Percentiles rank a stretch among this genome's conserved stretches.
Evolutionary conservation across 1,140 invertebrate species (phyloP).

Genomic region (Zaprionus vittiger): DNA sequence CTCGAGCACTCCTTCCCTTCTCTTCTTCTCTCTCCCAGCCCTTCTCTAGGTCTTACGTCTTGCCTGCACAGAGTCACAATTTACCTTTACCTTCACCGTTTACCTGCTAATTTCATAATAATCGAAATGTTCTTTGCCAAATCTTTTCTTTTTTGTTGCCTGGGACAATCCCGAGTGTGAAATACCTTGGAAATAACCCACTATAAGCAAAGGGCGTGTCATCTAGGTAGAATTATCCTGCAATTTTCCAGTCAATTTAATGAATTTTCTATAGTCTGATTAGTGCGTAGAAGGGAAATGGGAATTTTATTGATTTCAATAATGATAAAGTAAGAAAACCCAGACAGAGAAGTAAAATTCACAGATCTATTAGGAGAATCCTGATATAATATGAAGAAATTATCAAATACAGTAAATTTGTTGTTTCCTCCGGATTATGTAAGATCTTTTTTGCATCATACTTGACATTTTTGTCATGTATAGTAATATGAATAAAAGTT

Average conservation of each 20-base stretch:
- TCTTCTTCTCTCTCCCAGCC: not conserved
- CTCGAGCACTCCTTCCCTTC: not conserved
- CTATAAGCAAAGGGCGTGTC: not conserved
- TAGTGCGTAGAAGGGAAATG: not conserved
- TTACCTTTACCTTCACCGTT: not conserved
- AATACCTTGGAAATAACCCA: not conserved
- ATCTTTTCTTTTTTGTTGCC: not conserved
- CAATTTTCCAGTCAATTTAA: not conserved
- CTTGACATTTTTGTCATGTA: too few species aligned
- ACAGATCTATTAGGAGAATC: not conserved
- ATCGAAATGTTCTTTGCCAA: constrained; percentile 5
- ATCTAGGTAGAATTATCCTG: not conserved
- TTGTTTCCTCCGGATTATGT: too few species aligned
- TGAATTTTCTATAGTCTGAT: not conserved
- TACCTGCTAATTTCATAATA: constrained; percentile 8
- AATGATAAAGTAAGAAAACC: not conserved
- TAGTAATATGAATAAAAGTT: too few species aligned
- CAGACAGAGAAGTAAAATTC: not conserved
- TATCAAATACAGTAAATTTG: too few species aligned
- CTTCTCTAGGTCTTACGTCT: not conserved
- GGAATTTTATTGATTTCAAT: not conserved
- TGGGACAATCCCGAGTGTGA: not conserved
- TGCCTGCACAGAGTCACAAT: not conserved
- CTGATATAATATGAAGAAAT: too few species aligned
- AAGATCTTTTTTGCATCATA: too few species aligned